phyloP scores from a whole-genome alignment of 2,888 invertebrate genomes.

The Pyrochroa serraticornis region DNA sequence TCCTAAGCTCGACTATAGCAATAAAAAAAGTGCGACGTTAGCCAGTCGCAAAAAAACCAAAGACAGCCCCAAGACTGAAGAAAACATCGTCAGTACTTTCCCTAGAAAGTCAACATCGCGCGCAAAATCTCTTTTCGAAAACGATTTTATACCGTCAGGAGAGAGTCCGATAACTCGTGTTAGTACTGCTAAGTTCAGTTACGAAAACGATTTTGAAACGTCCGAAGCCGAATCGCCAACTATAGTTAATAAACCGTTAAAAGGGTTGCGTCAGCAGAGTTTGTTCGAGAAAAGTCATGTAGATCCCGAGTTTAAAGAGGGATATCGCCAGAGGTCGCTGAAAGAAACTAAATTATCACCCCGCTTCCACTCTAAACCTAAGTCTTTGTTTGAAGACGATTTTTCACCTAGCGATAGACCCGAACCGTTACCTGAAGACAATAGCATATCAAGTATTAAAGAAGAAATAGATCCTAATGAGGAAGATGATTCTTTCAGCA shows the following conservation, averaged over 20 bases:
- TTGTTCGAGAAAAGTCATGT: slow-evolving; percentile 34
- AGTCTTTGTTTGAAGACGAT: slow-evolving; percentile 64
- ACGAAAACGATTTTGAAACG: slow-evolving; percentile 52
- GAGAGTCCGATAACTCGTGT: slow-evolving; percentile 42
- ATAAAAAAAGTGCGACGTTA: slow-evolving; percentile 46
- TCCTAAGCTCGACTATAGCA: slow-evolving; percentile 39
- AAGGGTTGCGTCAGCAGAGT: slow-evolving; percentile 34
- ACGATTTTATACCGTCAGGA: slow-evolving; percentile 67
- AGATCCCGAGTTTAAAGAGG: slow-evolving; percentile 33
- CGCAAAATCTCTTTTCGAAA: slow-evolving; percentile 69
- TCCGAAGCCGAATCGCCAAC: slow-evolving; percentile 49
- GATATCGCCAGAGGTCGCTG: slow-evolving; percentile 30
- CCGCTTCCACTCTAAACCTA: slow-evolving; percentile 42
- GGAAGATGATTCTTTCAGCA: slow-evolving; percentile 45
- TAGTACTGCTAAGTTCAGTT: slow-evolving; percentile 42
- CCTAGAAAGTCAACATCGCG: slow-evolving; percentile 56
- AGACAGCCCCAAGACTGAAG: slow-evolving; percentile 49
- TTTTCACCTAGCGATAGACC: slow-evolving; percentile 58
- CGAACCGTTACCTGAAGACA: slow-evolving; percentile 36
- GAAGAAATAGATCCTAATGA: slow-evolving; percentile 50
- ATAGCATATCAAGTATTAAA: slow-evolving; percentile 52
- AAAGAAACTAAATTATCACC: slow-evolving; percentile 40
- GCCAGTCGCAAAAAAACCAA: slow-evolving; percentile 48
- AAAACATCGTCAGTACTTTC: slow-evolving; percentile 45
- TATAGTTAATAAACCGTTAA: slow-evolving; percentile 27